Evolutionary conservation across 2,797 vertebrate species (phyloP).

Genomic region (Falco berigora): DNA sequence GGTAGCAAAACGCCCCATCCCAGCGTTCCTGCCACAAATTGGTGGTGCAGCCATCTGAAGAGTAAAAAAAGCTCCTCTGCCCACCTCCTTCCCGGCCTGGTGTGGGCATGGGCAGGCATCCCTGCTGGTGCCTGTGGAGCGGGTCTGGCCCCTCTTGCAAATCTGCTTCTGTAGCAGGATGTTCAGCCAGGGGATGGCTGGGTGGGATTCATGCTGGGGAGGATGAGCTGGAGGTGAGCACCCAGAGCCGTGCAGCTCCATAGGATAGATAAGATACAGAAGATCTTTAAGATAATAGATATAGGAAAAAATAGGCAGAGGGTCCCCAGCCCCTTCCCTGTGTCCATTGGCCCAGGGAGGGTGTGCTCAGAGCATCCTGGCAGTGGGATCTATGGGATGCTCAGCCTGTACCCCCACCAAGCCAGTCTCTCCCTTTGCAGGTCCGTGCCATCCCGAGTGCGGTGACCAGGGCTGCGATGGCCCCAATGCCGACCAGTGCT

Average conservation of each 20-base stretch:
- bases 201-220: neutral
- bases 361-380: neutral
- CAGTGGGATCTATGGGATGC: neutral
- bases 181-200: neutral
- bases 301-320: neutral
- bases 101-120: accelerated
- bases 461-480: conserved; percentile 87
- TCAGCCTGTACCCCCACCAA: neutral
- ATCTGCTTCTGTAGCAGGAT: neutral
- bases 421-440: conserved; percentile 18
- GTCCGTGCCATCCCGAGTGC: conserved; percentile 83
- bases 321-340: neutral
- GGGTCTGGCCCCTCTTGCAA: neutral
- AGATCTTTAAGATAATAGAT: neutral
- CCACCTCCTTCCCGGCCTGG: neutral
- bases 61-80: conserved; percentile 45
- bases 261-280: neutral
- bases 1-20: neutral
- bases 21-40: neutral
- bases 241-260: neutral
- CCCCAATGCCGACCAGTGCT: conserved; percentile 81
- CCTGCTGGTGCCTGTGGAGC: neutral
- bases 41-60: neutral
- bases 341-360: accelerated
- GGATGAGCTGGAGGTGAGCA: neutral